Evolutionary conservation across 2,113 vertebrate species (phyloP).

Genomic region (Dinomys branickii): DNA sequence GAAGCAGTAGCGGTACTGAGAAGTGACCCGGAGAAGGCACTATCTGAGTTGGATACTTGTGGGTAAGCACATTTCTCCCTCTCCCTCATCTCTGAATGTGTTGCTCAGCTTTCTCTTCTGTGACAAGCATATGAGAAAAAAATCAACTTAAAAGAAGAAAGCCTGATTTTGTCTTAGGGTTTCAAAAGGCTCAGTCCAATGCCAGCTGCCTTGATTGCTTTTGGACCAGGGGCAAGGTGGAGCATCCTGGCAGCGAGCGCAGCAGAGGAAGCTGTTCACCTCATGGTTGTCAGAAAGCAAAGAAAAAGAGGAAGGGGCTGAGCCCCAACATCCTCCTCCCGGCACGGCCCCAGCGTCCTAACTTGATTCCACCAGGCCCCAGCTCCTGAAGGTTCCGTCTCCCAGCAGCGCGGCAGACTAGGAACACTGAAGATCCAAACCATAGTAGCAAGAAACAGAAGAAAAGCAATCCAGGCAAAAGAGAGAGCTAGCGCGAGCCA

Average conservation of each 20-base stretch:
- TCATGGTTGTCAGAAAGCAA: background rate
- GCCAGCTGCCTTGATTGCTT: background rate
- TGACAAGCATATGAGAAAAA: background rate
- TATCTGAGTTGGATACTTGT: background rate
- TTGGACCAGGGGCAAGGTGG: background rate
- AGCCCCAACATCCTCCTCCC: background rate
- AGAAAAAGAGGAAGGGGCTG: background rate
- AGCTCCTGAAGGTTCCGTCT: background rate
- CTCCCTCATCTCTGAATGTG: background rate
- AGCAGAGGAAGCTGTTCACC: background rate
- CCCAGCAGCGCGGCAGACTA: too few relatives aligned
- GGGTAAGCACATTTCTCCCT: background rate
- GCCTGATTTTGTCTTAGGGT: background rate
- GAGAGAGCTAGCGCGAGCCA: rapidly evolving
- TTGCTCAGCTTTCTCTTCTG: background rate
- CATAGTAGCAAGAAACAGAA: background rate
- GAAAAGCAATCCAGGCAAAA: background rate
- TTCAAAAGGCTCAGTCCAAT: background rate
- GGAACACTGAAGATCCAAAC: background rate
- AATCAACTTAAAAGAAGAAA: background rate
- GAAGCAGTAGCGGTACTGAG: background rate
- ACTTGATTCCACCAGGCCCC: background rate
- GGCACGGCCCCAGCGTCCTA: rapidly evolving
- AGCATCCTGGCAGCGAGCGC: background rate
- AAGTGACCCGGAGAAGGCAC: background rate